Base-by-base conservation (phyloP, 2,888 invertebrate genomes). In the Apocheima hispidaria region DNA sequence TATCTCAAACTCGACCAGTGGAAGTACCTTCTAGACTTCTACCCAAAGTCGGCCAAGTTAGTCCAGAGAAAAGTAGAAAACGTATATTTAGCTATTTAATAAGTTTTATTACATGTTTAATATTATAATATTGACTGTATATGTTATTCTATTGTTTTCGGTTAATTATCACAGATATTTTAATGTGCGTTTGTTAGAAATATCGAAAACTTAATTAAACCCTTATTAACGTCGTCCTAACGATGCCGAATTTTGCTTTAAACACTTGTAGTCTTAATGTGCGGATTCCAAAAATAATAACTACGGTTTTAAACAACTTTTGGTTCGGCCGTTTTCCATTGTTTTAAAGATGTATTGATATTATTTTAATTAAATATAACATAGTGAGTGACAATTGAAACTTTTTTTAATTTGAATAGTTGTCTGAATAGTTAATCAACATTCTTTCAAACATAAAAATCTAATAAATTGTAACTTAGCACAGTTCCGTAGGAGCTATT, bases 1-100 rank as follows among this genome's bases (percentile, higher is more conserved):
- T 88, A 89, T 65, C 77, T 94, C 59, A 87, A 88, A 60, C 77
- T 93, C 21, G 90, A 90, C 9, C 85, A 93, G 69, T 94, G 94
- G 94, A 91, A 93, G 59, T 90, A 93, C 74, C 74, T 92, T 40
- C 71, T 92, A 0, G 92, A 92, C 68, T 89, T 93, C 60, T 92
- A 91, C 60, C 92, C 92, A 0, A 82, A 83, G 65, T 86, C 92
- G 0, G 90, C 92, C 0, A 89, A 82, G 79, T 72, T 89, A 20
- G 86, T 92, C 1, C 82, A 78, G 41, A 83, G 78, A 54, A 92
- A 92, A 82, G 90, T 92, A 0, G 86, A 90, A 71, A 92, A 92
- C 71, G 88, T 90, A 28, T 92, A 91, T 70, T 83, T 92, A 78
- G 90, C 90, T 36, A 86, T 86, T 66, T 88, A 77, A 69, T 60